Evolutionary conservation across 53 echinoderm and acorn worm genomes (phyloP).

Genomic region (Paracentrotus lividus): DNA sequence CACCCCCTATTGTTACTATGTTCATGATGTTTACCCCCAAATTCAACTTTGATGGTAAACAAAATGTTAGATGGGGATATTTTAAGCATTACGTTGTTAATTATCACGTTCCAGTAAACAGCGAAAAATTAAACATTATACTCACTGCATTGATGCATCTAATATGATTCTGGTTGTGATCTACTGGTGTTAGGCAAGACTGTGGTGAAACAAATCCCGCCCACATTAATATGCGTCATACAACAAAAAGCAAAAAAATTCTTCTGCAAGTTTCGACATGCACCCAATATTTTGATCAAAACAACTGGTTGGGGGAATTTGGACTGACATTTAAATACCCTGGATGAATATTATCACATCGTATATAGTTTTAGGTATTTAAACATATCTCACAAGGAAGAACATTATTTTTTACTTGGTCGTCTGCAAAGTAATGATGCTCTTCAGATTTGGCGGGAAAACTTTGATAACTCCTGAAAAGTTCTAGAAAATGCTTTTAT

Average conservation of each 20-base stretch:
- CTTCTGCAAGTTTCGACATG: slow-evolving; percentile 34
- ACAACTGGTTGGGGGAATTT: slow-evolving; percentile 10
- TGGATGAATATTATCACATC: background rate
- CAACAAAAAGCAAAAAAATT: background rate
- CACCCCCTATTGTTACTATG: background rate
- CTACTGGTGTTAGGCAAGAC: too few species aligned
- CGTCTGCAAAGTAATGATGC: background rate
- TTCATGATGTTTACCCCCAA: background rate
- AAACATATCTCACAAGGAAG: background rate
- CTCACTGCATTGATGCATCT: background rate
- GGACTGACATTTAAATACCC: slow-evolving; percentile 23
- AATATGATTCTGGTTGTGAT: background rate
- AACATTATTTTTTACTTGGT: background rate
- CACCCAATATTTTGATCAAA: slow-evolving; percentile 32
- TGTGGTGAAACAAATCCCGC: background rate
- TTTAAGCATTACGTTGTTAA: background rate
- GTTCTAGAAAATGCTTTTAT: background rate
- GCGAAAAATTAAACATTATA: background rate
- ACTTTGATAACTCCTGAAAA: background rate
- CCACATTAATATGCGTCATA: slow-evolving; percentile 37
- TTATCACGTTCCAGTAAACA: background rate
- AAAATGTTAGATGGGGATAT: background rate
- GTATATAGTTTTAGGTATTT: background rate
- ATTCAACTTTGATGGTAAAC: background rate
- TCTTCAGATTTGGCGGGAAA: background rate